Percentiles rank a stretch among this genome's conserved stretches.
phyloP scores from a whole-genome alignment of 2,797 vertebrate genomes.

The Danio aesculapii region DNA sequence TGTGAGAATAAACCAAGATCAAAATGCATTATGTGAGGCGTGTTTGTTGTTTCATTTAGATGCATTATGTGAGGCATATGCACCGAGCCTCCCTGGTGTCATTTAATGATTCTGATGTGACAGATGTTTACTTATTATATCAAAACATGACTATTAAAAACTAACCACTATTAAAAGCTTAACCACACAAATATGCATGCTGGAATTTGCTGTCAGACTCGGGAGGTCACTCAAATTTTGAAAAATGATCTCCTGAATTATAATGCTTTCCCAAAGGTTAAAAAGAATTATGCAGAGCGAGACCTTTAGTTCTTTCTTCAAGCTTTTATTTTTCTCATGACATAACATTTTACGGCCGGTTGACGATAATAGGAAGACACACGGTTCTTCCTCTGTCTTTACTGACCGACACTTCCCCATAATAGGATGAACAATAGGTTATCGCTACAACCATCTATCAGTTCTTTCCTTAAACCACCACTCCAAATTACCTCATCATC shows the following conservation, averaged over 20 bases:
- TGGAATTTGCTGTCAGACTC: slow-evolving; percentile 3
- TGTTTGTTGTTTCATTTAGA: slow-evolving; percentile 43
- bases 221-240: slow-evolving; percentile 16
- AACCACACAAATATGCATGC: neutral
- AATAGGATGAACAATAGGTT: slow-evolving; percentile 62
- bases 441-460: slow-evolving; percentile 87
- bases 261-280: neutral
- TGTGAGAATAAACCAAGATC: neutral
- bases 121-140: slow-evolving; percentile 73
- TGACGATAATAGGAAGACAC: slow-evolving; percentile 39
- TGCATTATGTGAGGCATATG: slow-evolving; percentile 62
- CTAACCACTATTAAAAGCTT: no score
- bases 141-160: slow-evolving; percentile 58
- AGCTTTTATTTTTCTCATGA: slow-evolving; percentile 35
- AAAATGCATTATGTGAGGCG: slow-evolving; percentile 30
- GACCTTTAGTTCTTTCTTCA: neutral
- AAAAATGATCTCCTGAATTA: slow-evolving; percentile 10
- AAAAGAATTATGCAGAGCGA: neutral
- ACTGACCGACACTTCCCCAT: slow-evolving; percentile 39
- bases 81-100: slow-evolving; percentile 67
- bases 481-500: slow-evolving; percentile 89
- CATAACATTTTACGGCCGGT: slow-evolving; percentile 12
- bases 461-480: slow-evolving; percentile 85
- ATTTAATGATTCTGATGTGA: slow-evolving; percentile 71
- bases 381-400: slow-evolving; percentile 29